These are phyloP conservation scores for Synergus gifuensis DNA, from an alignment of 2,888 invertebrate species.

Conservation along the genomic window DNA sequence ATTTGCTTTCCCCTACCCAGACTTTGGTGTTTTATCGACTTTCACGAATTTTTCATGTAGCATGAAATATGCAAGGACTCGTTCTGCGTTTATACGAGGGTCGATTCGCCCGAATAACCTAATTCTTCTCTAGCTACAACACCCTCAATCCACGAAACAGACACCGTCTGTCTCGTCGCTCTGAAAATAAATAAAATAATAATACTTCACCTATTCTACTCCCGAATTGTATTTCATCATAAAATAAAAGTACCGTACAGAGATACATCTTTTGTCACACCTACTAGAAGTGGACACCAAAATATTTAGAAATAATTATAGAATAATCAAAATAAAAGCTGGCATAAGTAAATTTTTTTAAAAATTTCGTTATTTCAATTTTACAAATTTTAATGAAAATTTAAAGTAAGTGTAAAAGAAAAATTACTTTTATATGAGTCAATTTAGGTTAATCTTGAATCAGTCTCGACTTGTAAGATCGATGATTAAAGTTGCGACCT, in stretches of 20 bases:
- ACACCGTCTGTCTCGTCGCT: constrained; percentile 8
- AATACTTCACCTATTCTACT: constrained; percentile 46
- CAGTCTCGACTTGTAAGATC: constrained; percentile 30
- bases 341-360: constrained; percentile 1
- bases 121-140: constrained; percentile 46
- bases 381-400: neutral
- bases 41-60: constrained; percentile 54
- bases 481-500: constrained; percentile 37
- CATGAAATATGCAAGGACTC: constrained; percentile 51
- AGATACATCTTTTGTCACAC: neutral
- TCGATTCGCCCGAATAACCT: constrained; percentile 56
- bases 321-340: neutral
- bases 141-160: constrained; percentile 4
- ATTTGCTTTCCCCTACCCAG: constrained; percentile 41
- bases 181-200: neutral
- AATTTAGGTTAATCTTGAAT: constrained; percentile 33
- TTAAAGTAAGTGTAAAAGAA: neutral
- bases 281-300: neutral
- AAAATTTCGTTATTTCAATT: constrained; percentile 44
- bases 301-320: neutral
- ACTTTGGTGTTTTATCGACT: constrained; percentile 14
- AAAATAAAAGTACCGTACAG: neutral
- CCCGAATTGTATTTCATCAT: neutral
- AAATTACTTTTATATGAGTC: constrained; percentile 17
- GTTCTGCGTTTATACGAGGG: constrained; percentile 48